Percentiles rank a stretch among this genome's conserved stretches.
Conservation (phyloP, 2,888 invertebrate species). For the Loripinus fragilis region DNA sequence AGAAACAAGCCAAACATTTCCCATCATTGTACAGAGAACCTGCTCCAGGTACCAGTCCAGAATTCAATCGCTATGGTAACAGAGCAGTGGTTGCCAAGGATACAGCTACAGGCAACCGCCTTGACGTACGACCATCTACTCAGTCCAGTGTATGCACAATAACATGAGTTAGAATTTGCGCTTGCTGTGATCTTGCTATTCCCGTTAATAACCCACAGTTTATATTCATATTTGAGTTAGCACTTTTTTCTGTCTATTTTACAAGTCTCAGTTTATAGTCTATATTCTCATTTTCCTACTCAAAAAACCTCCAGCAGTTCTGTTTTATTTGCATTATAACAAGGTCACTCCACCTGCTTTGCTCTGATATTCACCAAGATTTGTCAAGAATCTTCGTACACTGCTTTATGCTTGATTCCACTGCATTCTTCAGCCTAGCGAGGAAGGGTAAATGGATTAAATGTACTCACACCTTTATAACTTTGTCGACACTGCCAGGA, state of each 20-base stretch:
- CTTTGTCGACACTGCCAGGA: not conserved
- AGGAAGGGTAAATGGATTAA: not conserved
- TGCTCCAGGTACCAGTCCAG: slow-evolving; percentile 35
- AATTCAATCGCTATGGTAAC: slow-evolving; percentile 73
- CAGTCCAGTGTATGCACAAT: slow-evolving; percentile 58
- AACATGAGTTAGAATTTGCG: slow-evolving; percentile 21
- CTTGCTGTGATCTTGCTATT: not conserved
- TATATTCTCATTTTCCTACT: no score
- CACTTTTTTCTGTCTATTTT: no score
- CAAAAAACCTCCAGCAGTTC: no score
- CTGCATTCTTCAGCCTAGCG: not conserved
- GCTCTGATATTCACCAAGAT: no score
- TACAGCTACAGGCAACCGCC: not conserved
- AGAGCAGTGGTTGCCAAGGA: slow-evolving; percentile 61
- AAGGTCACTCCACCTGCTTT: no score
- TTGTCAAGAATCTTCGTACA: no score
- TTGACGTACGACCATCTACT: slow-evolving; percentile 29
- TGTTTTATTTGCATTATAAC: no score
- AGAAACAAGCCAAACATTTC: slow-evolving; percentile 55
- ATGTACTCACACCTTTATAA: not conserved
- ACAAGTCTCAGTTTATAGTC: no score
- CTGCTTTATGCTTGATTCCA: no score
- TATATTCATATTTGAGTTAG: no score
- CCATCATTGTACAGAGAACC: slow-evolving; percentile 25
- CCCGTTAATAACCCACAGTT: no score